phyloP scores from a whole-genome alignment of 2,888 invertebrate genomes.

The Metellina segmentata region DNA sequence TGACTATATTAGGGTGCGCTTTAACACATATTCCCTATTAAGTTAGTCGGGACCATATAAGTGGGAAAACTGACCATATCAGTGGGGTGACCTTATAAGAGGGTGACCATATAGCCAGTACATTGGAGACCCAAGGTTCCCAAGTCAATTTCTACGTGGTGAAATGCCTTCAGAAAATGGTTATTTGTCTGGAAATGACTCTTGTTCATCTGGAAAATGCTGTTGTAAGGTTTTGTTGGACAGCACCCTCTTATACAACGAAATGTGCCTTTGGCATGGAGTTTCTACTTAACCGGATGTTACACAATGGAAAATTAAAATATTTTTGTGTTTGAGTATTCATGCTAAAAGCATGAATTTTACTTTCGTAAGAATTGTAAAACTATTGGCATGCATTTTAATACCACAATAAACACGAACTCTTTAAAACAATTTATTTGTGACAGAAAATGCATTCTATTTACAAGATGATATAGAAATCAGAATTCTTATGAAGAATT shows the following conservation, averaged over 20 bases:
- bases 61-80: too few species aligned
- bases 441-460: constrained; percentile 39
- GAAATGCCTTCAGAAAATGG: not conserved
- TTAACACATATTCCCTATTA: too few species aligned
- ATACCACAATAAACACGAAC: not conserved
- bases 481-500: constrained; percentile 7
- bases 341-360: not conserved
- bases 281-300: constrained; percentile 15
- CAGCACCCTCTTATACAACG: constrained; percentile 48
- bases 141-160: not conserved
- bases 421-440: constrained; percentile 38
- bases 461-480: constrained; percentile 32
- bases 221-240: constrained; percentile 64
- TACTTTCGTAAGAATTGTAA: not conserved
- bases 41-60: too few species aligned
- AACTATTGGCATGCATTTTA: not conserved
- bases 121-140: not conserved
- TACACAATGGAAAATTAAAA: too few species aligned
- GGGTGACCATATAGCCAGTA: not conserved
- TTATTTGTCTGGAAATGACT: constrained; percentile 2
- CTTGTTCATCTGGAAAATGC: constrained; percentile 8
- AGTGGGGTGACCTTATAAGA: too few species aligned
- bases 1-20: too few species aligned
- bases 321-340: too few species aligned
- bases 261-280: constrained; percentile 68